A percentile compares a stretch with the other conserved stretches of the same genome.
phyloP scores from a whole-genome alignment of 2,113 vertebrate species.

The Lutjanus erythropterus region DNA sequence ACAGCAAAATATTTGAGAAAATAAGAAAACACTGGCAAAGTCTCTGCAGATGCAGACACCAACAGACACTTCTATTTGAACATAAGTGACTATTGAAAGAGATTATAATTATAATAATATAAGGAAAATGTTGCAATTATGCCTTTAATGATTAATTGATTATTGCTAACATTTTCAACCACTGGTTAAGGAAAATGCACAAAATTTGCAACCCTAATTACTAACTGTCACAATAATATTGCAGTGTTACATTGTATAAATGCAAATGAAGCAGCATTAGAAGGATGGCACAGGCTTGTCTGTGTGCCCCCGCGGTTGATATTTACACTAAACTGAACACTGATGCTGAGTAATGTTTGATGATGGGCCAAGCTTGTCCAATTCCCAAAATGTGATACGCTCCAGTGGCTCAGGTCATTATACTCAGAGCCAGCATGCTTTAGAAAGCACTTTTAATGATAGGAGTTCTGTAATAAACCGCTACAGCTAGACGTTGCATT shows the following conservation, averaged over 20 bases:
- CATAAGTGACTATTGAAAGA: too few species aligned
- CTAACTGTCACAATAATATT: conserved; percentile 34
- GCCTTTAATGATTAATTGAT: too few species aligned
- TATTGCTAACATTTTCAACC: too few species aligned
- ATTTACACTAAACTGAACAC: conserved; percentile 64
- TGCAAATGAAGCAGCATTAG: conserved; percentile 53
- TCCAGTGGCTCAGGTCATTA: conserved; percentile 58
- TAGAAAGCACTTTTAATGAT: conserved; percentile 60
- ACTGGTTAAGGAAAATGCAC: too few species aligned
- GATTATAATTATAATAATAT: too few species aligned
- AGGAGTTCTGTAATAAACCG: conserved; percentile 31
- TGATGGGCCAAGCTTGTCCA: conserved; percentile 67
- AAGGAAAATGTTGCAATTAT: too few species aligned
- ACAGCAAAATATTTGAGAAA: too few species aligned
- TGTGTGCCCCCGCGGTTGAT: conserved; percentile 36
- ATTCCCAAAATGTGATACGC: conserved; percentile 62
- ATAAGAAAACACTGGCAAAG: too few species aligned
- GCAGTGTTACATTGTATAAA: conserved; percentile 31
- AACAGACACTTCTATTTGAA: too few species aligned
- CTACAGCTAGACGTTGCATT: conserved; percentile 6
- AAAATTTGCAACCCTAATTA: too few species aligned
- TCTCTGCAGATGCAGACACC: too few species aligned
- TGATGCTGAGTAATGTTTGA: conserved; percentile 72
- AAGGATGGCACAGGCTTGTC: conserved; percentile 40
- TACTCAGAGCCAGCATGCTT: conserved; percentile 42